Conservation (phyloP, 2,113 vertebrate genomes). For the Ramphastos sulfuratus region DNA sequence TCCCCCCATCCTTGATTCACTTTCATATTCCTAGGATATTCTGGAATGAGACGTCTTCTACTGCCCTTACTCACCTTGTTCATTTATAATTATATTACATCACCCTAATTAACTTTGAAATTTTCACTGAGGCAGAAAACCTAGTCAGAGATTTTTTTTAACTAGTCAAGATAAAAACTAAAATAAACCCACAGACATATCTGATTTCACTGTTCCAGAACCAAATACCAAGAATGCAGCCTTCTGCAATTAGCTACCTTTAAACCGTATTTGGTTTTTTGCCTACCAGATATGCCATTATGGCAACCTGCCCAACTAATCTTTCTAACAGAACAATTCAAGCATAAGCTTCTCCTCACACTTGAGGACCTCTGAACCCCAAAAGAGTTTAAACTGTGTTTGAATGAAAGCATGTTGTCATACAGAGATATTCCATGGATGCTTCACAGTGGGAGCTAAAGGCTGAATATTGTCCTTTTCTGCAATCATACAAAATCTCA, state of each 20-base stretch:
- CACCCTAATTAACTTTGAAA: neutral
- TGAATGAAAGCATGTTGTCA: neutral
- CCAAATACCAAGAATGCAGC: neutral
- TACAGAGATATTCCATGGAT: neutral
- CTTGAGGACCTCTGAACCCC: neutral
- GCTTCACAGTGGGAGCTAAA: neutral
- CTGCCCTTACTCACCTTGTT: neutral
- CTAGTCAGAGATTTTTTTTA: neutral
- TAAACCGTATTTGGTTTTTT: neutral
- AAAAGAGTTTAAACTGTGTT: neutral
- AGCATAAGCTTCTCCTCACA: neutral
- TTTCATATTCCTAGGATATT: neutral
- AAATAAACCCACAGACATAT: neutral
- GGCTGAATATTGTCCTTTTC: neutral
- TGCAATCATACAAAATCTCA: neutral
- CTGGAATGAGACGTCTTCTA: neutral
- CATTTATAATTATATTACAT: neutral
- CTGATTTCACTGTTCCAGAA: neutral
- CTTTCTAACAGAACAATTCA: neutral
- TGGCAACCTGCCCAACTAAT: neutral
- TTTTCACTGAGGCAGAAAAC: neutral
- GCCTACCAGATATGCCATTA: neutral
- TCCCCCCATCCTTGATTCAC: neutral
- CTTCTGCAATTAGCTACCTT: neutral
- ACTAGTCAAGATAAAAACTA: neutral